phyloP scores from a whole-genome alignment of 1,140 invertebrate genomes.

The Zaprionus tsacasi region DNA sequence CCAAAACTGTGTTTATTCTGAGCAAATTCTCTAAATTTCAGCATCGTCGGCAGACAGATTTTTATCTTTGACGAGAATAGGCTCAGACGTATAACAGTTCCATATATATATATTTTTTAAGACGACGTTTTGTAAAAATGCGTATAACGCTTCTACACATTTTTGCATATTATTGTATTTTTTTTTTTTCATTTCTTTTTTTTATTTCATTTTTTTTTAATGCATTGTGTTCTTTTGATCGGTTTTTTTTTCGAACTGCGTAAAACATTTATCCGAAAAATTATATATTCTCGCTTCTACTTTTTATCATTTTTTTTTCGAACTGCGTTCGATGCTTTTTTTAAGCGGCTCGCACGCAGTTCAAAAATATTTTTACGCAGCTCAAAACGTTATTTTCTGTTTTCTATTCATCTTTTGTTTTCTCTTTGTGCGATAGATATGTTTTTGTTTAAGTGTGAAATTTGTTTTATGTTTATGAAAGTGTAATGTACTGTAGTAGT shows the following conservation, averaged over 20 bases:
- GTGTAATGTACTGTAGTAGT: slow-evolving; percentile 20
- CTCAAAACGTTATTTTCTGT: slow-evolving; percentile 19
- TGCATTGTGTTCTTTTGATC: slow-evolving; percentile 1
- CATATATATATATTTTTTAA: slow-evolving; percentile 10
- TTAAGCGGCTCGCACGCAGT: background rate
- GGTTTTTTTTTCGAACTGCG: slow-evolving; percentile 43
- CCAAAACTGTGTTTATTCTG: background rate
- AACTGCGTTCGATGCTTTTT: slow-evolving; percentile 25
- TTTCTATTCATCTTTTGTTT: slow-evolving; percentile 8
- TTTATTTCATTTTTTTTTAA: slow-evolving; percentile 18
- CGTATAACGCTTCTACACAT: slow-evolving; percentile 66
- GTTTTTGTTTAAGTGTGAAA: slow-evolving; percentile 3
- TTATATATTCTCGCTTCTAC: background rate
- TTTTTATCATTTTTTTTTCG: slow-evolving; percentile 14
- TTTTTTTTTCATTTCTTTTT: slow-evolving; percentile 15
- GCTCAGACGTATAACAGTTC: slow-evolving; percentile 55
- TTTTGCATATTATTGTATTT: slow-evolving; percentile 15
- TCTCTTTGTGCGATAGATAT: background rate
- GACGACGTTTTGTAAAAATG: slow-evolving; percentile 38
- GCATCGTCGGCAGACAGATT: slow-evolving; percentile 1
- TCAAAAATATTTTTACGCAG: slow-evolving; percentile 29
- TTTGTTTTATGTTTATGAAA: background rate
- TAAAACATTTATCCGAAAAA: slow-evolving; percentile 51
- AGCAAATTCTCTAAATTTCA: slow-evolving; percentile 5
- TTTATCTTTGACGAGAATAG: slow-evolving; percentile 8